Base-by-base conservation (phyloP, 1,140 invertebrate genomes). In the Ephestia elutella region DNA sequence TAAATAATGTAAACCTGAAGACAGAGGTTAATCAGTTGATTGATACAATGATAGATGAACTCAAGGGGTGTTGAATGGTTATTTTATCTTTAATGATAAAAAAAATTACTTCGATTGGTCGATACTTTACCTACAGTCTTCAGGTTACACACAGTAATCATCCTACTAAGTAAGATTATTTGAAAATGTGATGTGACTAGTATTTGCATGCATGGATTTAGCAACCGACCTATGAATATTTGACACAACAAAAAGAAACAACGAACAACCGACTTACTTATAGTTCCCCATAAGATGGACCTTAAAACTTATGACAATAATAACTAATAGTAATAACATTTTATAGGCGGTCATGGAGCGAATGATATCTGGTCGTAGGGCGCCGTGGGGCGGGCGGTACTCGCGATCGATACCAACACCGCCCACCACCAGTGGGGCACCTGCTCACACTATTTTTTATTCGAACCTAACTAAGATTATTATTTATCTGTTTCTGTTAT, bases 251-350 rank as follows among this genome's bases (percentile, higher is more conserved):
- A 25, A 25, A 25, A 3, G 2, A 25, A 25, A 25, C 7, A 25
- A 25, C n/a, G 7, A 25, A 25, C 2, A 25, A 25, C 2, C 21
- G 21, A 25, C 21, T n/a, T 2, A 25, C 21, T 7, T 25, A 25
- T 25, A 25, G n/a, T n/a, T n/a, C n/a, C 21, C 2, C 21, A 25
- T 25, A 25, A 25, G 21, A n/a, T 25, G 51, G 54, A 50, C 57
- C 55, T 57, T 62, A 64, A 62, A 73, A 73, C 58, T 69, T 69
- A 68, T 68, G 70, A 66, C 59, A 53, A 68, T 60, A 70, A 76
- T 78, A 75, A 72, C 62, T 77, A 73, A 73, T 68, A 73, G 70
- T 69, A 82, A 81, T 80, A 76, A 77, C 63, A 71, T 75, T 80
- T 82, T 81, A 82, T 78, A 78, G 70, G 65, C 68, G 65, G 60